A percentile compares a stretch with the other conserved stretches of the same genome.
Evolutionary conservation across 1,140 invertebrate species (phyloP).

Genomic region (Calycopis cecrops): DNA sequence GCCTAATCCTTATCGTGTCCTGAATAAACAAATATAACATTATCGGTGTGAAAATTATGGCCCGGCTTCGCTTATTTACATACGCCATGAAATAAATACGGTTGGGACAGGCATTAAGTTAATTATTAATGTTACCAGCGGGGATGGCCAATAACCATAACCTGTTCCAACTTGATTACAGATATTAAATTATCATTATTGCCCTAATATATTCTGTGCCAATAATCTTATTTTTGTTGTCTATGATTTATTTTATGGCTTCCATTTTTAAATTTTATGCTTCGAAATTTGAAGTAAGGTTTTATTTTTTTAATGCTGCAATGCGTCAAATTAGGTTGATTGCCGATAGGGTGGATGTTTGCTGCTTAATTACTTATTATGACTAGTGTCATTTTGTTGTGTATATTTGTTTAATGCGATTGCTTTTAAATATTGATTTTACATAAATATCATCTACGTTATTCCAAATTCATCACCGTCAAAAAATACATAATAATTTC

Average conservation of each 20-base stretch:
- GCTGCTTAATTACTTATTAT: no score
- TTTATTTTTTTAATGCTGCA: background rate
- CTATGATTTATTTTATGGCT: slow-evolving; percentile 1
- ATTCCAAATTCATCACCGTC: no score
- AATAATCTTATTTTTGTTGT: no score
- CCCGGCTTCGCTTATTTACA: slow-evolving; percentile 47
- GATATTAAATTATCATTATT: background rate
- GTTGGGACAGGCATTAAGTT: background rate
- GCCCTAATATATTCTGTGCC: no score
- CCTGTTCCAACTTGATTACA: slow-evolving; percentile 1
- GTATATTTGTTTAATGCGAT: no score
- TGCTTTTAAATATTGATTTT: no score
- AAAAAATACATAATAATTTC: no score
- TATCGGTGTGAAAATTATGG: slow-evolving; percentile 62
- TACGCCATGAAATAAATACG: slow-evolving; percentile 17
- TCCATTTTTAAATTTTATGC: slow-evolving; percentile 3
- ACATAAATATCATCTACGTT: no score
- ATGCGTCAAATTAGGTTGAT: background rate
- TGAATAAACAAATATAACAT: slow-evolving; percentile 63
- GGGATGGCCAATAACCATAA: background rate
- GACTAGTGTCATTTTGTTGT: no score
- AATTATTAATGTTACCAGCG: slow-evolving; percentile 1
- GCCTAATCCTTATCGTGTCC: slow-evolving; percentile 53
- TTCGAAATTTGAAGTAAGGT: background rate
- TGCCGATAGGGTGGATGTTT: no score